A percentile compares a stretch with the other conserved stretches of the same genome.
Evolutionary conservation across 2,113 vertebrate species (phyloP).

Genomic region (Saguinus midas): DNA sequence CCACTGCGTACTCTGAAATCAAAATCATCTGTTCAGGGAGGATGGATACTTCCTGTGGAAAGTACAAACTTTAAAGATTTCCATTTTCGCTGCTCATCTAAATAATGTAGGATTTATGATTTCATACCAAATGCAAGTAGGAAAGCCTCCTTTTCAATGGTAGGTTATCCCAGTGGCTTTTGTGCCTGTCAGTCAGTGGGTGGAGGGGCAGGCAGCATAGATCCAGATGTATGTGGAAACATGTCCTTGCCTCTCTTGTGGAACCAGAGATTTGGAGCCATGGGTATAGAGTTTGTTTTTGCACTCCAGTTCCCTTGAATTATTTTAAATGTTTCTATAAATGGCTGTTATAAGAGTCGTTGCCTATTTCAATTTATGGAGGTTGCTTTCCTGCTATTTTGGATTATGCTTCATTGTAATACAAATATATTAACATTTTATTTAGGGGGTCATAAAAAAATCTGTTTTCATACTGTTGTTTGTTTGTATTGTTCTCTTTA

Average conservation of each 20-base stretch:
- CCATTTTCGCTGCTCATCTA: conserved; percentile 67
- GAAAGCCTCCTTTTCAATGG: conserved; percentile 44
- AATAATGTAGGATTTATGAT: conserved; percentile 65
- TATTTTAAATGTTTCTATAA: conserved; percentile 26
- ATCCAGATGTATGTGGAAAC: conserved; percentile 20
- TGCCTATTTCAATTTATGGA: not conserved
- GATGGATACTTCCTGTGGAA: conserved; percentile 72
- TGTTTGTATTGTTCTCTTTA: not conserved
- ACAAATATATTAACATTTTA: not conserved
- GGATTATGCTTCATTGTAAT: not conserved
- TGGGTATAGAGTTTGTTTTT: not conserved
- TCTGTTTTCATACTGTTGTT: not conserved
- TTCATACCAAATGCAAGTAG: conserved; percentile 37
- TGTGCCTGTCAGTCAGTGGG: not conserved
- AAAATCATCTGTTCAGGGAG: conserved; percentile 72
- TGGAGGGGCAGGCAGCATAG: not conserved
- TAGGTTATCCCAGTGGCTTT: conserved; percentile 39
- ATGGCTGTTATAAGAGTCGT: not conserved
- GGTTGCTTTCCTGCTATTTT: not conserved
- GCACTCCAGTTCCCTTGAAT: not conserved
- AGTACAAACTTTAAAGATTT: conserved; percentile 73
- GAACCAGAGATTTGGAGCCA: not conserved
- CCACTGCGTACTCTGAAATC: conserved; percentile 72
- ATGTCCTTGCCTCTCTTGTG: not conserved
- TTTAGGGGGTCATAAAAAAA: not conserved